Percentiles rank a stretch among this genome's conserved stretches.
phyloP scores from a whole-genome alignment of 2,888 invertebrate genomes.

The Pseudococcus jackbeardsleyi region DNA sequence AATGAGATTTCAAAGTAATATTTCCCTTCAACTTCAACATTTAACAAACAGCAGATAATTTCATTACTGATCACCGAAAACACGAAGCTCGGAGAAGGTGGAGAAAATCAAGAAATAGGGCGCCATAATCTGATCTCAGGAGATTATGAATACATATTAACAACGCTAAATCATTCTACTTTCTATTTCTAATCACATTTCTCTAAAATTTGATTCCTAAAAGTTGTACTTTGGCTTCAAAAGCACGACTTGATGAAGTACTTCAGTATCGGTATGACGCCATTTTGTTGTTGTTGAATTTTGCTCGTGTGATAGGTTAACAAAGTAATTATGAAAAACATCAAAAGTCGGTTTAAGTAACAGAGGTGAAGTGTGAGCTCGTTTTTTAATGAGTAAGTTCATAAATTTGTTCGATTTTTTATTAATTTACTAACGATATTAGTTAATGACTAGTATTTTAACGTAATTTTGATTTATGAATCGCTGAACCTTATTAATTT shows the following conservation, averaged over 20 bases:
- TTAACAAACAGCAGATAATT: too few relatives aligned
- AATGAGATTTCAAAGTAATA: too few relatives aligned
- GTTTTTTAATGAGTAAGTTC: constrained; percentile 53
- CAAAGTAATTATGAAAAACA: constrained; percentile 61
- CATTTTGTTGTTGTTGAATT: constrained; percentile 62
- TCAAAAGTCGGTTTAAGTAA: constrained; percentile 58
- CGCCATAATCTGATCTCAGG: too few relatives aligned
- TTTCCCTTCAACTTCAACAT: too few relatives aligned
- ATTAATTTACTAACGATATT: background rate
- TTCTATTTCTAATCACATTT: background rate
- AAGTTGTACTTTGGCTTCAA: background rate
- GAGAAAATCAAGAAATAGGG: too few relatives aligned
- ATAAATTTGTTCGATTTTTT: background rate
- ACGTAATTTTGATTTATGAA: background rate
- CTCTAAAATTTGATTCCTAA: background rate
- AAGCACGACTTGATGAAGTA: constrained; percentile 5
- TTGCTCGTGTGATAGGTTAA: constrained; percentile 63
- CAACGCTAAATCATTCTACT: background rate
- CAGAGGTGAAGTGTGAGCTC: constrained; percentile 55
- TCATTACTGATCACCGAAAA: too few relatives aligned
- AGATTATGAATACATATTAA: background rate
- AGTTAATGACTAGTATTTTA: background rate
- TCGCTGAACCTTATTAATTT: background rate
- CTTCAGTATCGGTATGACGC: constrained; percentile 45
- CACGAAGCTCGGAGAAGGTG: too few relatives aligned